Evolutionary conservation across 2,113 vertebrate species (phyloP), one percentile per base, ranked within the genome.

Genomic region (Onychostruthus taczanowskii): DNA sequence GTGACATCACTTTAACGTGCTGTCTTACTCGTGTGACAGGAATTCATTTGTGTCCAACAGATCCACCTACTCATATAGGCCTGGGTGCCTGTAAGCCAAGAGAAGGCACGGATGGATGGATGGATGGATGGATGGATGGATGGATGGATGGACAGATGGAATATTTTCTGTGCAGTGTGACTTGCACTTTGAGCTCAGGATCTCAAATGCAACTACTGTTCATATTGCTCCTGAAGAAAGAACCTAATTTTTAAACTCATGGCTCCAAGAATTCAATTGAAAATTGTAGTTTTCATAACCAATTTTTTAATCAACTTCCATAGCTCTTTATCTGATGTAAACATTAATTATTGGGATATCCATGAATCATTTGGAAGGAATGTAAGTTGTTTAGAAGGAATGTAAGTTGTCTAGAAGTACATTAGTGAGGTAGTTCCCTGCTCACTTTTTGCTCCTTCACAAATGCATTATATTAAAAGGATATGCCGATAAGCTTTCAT

Each of bases 111-210:
- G 50, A 63, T n/a, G 46, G 74, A 46, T 37, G 50, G 77, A 37
- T 37, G 68, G 31, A 30, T 22, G 67, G 70, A 46, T 30, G 47
- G 23, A 49, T 49, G 44, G 56, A 76, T 24, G 55, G 41, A 33
- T 24, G 64, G 68, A 50, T 50, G 59, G 63, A 55, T 11, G 31
- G 61, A 53, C 22, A 31, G 47, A 78, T 19, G 27, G 13, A 24
- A 19, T 47, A 28, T 10, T 47, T 27, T 50, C 44, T 68, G 23
- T 63, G 39, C 0, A 3, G 11, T 55, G 39, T 0, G 0, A 55
- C 44, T 59, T 78, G 24, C 41, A 55, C 26, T 84, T 47, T 53
- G 61, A 81, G 27, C 59, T 74, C n/a, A 84, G 30, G 35, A 63
- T 46, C 30, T 46, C 28, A 78, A 55, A 11, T 27, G 4, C 75